Conservation (phyloP, 2,113 vertebrate genomes). For the Vireo altiloquus region DNA sequence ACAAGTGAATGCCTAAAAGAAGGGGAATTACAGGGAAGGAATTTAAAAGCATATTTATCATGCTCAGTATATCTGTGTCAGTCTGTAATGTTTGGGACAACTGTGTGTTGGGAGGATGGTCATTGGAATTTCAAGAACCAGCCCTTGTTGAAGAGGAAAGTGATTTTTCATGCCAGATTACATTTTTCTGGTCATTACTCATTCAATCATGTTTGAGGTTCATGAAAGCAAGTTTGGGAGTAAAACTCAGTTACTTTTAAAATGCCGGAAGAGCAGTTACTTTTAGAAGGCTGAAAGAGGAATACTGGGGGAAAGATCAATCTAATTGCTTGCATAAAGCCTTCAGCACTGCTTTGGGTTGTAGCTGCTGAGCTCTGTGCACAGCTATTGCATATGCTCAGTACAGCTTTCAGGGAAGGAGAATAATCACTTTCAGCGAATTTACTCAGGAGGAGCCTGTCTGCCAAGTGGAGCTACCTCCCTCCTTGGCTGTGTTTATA, state of each 20-base stretch:
- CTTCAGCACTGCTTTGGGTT: background rate
- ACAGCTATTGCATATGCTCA: background rate
- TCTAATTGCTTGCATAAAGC: background rate
- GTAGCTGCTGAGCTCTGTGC: background rate
- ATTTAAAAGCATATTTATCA: background rate
- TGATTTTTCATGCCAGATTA: background rate
- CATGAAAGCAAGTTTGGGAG: background rate
- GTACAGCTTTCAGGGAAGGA: background rate
- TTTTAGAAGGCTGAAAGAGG: background rate
- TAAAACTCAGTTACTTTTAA: background rate
- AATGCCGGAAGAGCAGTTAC: background rate
- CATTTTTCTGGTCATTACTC: background rate
- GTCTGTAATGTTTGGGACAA: background rate
- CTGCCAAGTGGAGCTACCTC: constrained; percentile 24
- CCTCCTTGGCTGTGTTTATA: constrained; percentile 2
- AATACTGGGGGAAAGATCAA: background rate
- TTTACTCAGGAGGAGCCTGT: background rate
- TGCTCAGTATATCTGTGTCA: background rate
- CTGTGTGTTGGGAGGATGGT: background rate
- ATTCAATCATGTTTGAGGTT: background rate
- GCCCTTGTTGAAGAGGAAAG: background rate
- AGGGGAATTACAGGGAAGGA: background rate
- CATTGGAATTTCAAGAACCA: background rate
- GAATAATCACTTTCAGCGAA: background rate
- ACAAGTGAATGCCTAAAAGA: background rate